A percentile compares a stretch with the other conserved stretches of the same genome.
phyloP scores from a whole-genome alignment of 2,888 invertebrate genomes.

The Panopea generosa region DNA sequence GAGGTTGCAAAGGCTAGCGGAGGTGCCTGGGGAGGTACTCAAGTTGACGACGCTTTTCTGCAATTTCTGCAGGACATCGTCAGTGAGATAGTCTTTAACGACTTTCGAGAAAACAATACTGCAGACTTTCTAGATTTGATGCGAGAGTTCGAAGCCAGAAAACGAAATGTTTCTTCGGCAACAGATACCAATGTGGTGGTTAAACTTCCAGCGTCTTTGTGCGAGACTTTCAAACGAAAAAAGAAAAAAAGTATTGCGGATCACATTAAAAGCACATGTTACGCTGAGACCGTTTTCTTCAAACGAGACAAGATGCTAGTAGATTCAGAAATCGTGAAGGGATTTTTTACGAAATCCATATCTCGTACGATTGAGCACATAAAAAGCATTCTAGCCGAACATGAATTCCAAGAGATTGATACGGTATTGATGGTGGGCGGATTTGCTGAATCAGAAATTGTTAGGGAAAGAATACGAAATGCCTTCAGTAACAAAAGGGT shows the following conservation, averaged over 20 bases:
- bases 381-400: conserved; percentile 18
- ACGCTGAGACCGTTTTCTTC: conserved; percentile 18
- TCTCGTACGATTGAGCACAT: conserved; percentile 39
- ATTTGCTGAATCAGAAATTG: conserved; percentile 52
- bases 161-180: conserved; percentile 28
- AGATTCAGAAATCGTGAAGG: conserved; percentile 25
- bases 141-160: conserved; percentile 52
- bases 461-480: conserved; percentile 31
- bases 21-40: conserved; percentile 57
- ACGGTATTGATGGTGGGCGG: conserved; percentile 56
- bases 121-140: conserved; percentile 50
- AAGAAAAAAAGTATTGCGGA: conserved; percentile 12
- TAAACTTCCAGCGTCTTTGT: conserved; percentile 31
- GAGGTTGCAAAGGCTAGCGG: conserved; percentile 54
- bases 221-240: conserved; percentile 16
- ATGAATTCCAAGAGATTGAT: conserved; percentile 26
- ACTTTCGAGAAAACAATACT: conserved; percentile 24
- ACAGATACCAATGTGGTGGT: conserved; percentile 33
- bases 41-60: conserved; percentile 43
- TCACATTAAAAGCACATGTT: conserved; percentile 16
- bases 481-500: conserved; percentile 30
- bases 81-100: conserved; percentile 18
- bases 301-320: conserved; percentile 38
- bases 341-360: conserved; percentile 30
- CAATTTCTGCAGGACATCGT: conserved; percentile 39